Conservation (phyloP, 2,888 invertebrate species). For the Callimorpha dominula region DNA sequence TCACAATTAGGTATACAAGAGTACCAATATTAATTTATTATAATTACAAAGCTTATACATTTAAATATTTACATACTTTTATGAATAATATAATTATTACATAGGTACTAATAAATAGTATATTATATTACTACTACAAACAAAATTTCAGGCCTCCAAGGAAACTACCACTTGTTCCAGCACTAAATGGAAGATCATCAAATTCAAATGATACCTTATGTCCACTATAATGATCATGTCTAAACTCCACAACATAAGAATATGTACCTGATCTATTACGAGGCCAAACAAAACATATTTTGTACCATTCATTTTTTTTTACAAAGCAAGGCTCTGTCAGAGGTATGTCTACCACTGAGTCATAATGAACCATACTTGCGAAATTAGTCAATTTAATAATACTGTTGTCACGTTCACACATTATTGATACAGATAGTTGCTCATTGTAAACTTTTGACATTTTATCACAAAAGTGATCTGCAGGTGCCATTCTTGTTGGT, state of each 20-base stretch:
- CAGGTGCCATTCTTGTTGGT: slow-evolving; percentile 79
- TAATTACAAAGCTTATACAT: neutral
- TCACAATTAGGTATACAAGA: neutral
- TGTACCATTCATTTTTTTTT: slow-evolving; percentile 79
- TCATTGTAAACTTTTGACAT: slow-evolving; percentile 73
- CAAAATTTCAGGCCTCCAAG: slow-evolving; percentile 80
- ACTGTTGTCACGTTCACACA: slow-evolving; percentile 72
- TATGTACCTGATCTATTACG: slow-evolving; percentile 63
- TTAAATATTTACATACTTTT: neutral
- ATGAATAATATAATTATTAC: neutral
- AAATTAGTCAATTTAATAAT: slow-evolving; percentile 71
- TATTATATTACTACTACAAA: slow-evolving; percentile 55
- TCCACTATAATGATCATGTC: slow-evolving; percentile 69
- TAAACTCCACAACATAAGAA: slow-evolving; percentile 77
- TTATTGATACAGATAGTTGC: slow-evolving; percentile 72
- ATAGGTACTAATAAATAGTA: neutral
- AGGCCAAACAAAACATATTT: slow-evolving; percentile 78
- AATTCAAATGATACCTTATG: slow-evolving; percentile 76
- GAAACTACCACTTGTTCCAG: slow-evolving; percentile 75
- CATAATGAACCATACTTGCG: slow-evolving; percentile 76
- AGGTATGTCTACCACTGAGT: slow-evolving; percentile 76
- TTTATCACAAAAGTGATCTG: slow-evolving; percentile 70
- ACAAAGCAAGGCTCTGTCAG: slow-evolving; percentile 77
- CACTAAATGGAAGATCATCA: slow-evolving; percentile 70
- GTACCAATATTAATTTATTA: neutral